Conservation (phyloP, 2,888 invertebrate species). For the Orchestes rusci region DNA sequence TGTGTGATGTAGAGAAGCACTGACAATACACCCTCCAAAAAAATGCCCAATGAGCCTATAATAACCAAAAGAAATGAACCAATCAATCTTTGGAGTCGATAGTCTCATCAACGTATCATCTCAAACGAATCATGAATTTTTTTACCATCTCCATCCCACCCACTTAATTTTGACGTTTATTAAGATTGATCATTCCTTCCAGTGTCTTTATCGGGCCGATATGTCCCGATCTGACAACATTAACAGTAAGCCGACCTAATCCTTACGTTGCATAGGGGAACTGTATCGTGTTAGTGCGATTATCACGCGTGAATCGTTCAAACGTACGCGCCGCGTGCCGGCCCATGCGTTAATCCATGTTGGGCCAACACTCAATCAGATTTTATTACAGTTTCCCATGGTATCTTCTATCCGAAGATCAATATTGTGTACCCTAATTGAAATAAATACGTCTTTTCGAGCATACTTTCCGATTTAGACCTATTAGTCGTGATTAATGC, state of each 20-base stretch:
- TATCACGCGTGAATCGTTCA: constrained; percentile 37
- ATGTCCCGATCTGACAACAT: constrained; percentile 14
- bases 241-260: constrained; percentile 26
- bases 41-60: too few species aligned
- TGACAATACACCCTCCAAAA: too few species aligned
- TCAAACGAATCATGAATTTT: too few species aligned
- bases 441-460: constrained; percentile 19
- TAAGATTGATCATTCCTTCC: constrained; percentile 20
- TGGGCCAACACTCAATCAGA: constrained; percentile 35
- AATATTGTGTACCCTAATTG: too few species aligned
- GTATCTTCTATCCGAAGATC: constrained; percentile 7
- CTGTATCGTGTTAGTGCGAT: constrained; percentile 40
- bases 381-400: constrained; percentile 25
- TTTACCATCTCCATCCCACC: too few species aligned
- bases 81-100: too few species aligned
- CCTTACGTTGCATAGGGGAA: constrained; percentile 22
- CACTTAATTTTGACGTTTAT: constrained; percentile 19
- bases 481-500: too few species aligned
- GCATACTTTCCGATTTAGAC: too few species aligned
- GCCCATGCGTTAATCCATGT: constrained; percentile 37
- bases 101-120: too few species aligned
- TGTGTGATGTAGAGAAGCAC: too few species aligned
- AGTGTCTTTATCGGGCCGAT: constrained; percentile 17
- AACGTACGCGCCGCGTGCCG: constrained; percentile 26
- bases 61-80: too few species aligned